Conservation (phyloP, 2,888 invertebrate species). For the Heliconius ismenius region DNA sequence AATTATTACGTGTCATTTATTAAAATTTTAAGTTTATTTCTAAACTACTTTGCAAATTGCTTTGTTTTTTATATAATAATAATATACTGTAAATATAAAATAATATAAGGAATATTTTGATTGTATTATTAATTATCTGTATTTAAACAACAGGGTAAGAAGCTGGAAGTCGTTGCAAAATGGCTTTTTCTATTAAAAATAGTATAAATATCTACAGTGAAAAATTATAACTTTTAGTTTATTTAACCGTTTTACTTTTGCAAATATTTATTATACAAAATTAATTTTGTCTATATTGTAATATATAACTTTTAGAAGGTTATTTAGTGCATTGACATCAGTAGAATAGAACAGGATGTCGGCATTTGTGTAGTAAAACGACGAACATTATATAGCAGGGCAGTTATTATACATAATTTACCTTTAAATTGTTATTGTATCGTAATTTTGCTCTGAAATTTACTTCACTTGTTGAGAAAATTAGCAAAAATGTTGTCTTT, state of each 20-base stretch:
- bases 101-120: not conserved
- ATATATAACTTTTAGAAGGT: not conserved
- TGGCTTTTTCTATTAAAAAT: not conserved
- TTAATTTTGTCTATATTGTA: not conserved
- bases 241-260: not conserved
- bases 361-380: not conserved
- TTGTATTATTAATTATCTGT: not conserved
- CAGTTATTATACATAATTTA: conserved; percentile 3
- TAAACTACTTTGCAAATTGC: not conserved
- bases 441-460: not conserved
- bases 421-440: not conserved
- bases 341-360: not conserved
- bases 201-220: not conserved
- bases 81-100: not conserved
- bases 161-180: not conserved
- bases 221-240: not conserved
- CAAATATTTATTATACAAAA: not conserved
- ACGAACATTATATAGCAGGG: not conserved
- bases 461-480: not conserved
- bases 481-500: not conserved
- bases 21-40: not conserved
- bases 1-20: conserved; percentile 25
- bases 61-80: not conserved
- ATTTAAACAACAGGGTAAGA: not conserved
- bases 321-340: not conserved